A percentile compares a stretch with the other conserved stretches of the same genome.
Conservation (phyloP, 2,797 vertebrate genomes). For the Gymnothorax javanicus region DNA sequence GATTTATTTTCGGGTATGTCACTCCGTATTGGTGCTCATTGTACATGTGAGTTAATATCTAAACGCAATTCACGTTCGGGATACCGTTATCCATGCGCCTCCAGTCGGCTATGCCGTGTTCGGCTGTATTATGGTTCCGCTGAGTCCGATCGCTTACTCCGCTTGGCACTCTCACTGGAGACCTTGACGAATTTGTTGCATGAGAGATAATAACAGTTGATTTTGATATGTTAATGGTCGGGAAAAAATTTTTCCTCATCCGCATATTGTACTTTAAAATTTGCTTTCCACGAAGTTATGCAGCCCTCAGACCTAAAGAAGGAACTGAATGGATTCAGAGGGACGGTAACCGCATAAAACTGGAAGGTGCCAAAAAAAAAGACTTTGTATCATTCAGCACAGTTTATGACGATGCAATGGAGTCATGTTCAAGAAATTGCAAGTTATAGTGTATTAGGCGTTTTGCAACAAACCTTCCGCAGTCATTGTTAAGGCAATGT, state of each 20-base stretch:
- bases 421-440: neutral
- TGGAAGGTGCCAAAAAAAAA: neutral
- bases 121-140: neutral
- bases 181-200: neutral
- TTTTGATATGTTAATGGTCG: neutral
- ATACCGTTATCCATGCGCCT: neutral
- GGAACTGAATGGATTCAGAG: neutral
- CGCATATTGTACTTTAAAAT: neutral
- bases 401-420: neutral
- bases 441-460: neutral
- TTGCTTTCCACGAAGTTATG: neutral
- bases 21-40: neutral
- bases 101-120: neutral
- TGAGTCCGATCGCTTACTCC: constrained; percentile 13
- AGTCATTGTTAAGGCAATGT: neutral
- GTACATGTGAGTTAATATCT: constrained; percentile 21
- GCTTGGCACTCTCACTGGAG: neutral
- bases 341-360: neutral
- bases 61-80: constrained; percentile 20
- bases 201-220: neutral
- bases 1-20: constrained; percentile 54
- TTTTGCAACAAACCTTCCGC: neutral
- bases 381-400: neutral
- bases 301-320: neutral
- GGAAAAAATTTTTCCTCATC: neutral